Base-by-base conservation (phyloP, 2,888 invertebrate genomes). In the Papilio protenor region DNA sequence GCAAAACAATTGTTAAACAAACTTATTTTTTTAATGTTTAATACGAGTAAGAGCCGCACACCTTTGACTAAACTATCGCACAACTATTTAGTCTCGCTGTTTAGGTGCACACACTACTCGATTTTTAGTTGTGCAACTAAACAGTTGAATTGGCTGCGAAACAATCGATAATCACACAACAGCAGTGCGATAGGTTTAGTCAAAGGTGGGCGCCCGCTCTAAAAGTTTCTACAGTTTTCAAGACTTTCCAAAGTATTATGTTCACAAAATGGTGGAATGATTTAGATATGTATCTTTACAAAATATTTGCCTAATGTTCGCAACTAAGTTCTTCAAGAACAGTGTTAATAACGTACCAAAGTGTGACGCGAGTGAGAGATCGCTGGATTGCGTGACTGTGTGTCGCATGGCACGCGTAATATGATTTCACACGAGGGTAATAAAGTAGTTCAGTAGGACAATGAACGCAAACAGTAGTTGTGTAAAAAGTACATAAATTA, bases 231-330 rank as follows among this genome's bases (percentile, higher is more conserved):
- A 2, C 21, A 21, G 11, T 11, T 21, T 8, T 59, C 10, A 59
- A 59, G 27, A n/a, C 21, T 59, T 21, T 27, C 12, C 23, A 27
- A 59, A 59, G 27, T 14, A 27, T 27, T 59, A 27, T 59, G 23
- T 23, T 59, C 1, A 5, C 27, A 59, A 27, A n/a, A 21, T 45
- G 3, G 2, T 1, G 10, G 21, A 45, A 45, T 12, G 11, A 16
- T 45, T 66, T 66, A 45, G 66, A 66, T 66, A 66, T 66, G 45
- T 45, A 66, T 66, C 66, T 64, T 33, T 66, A 45, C 45, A 66
- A 66, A 69, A 69, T 21, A 69, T 69, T 45, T 69, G n/a, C n/a
- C 66, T 69, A 69, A 69, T 69, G 45, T 66, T 40, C 10, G 18
- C 45, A 21, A 21, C 45, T 5, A 14, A 45, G 45, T 69, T 45